Conservation (phyloP, 2,113 vertebrate genomes). For the Myrmophylax atrothorax region DNA sequence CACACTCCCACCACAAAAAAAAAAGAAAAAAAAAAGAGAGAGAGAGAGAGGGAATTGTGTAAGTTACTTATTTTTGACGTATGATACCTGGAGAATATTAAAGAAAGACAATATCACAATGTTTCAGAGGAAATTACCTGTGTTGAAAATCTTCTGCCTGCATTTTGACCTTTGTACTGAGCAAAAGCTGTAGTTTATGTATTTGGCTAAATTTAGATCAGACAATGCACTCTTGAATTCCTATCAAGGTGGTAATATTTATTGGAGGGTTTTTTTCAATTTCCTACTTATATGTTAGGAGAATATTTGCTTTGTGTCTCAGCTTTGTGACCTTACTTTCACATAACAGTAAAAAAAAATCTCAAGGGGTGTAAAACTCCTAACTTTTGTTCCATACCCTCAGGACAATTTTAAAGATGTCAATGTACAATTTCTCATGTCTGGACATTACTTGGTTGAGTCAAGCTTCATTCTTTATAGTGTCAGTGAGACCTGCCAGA, state of each 20-base stretch:
- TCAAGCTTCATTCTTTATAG: slow-evolving; percentile 1
- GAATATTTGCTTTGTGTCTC: neutral
- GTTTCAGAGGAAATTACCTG: neutral
- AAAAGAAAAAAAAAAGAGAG: too few species aligned
- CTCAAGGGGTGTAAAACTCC: neutral
- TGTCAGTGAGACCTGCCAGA: neutral
- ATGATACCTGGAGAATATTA: neutral
- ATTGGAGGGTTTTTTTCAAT: neutral
- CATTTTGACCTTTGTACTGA: neutral
- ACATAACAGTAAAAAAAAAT: neutral
- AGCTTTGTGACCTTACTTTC: neutral
- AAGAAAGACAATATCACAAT: neutral
- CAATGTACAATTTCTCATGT: neutral
- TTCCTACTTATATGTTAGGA: neutral
- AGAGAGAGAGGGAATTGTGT: neutral
- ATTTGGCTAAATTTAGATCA: slow-evolving; percentile 6
- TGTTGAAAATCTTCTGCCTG: neutral
- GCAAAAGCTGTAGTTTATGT: neutral
- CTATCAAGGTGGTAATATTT: neutral
- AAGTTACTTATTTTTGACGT: neutral
- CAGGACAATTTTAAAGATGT: slow-evolving; percentile 15
- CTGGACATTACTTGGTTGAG: slow-evolving; percentile 19
- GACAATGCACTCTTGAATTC: neutral
- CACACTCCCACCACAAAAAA: accelerated
- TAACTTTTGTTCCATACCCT: neutral